A percentile compares a stretch with the other conserved stretches of the same genome.
Evolutionary conservation across 2,888 invertebrate genomes (phyloP).

Genomic region (Agonopterix arenella): DNA sequence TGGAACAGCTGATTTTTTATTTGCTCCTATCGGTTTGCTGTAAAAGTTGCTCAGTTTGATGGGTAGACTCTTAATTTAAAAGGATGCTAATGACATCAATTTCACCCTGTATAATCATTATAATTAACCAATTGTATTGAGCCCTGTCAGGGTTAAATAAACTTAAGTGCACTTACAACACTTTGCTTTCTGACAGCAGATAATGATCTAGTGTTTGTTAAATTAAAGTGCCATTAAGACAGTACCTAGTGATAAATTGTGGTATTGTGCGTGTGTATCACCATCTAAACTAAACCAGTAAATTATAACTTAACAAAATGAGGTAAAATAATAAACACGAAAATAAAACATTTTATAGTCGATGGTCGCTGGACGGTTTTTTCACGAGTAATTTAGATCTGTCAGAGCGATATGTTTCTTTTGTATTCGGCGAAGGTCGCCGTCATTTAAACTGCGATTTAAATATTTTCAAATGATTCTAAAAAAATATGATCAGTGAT

Average conservation of each 20-base stretch:
- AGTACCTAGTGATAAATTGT: conserved; percentile 57
- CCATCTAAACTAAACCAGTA: conserved; percentile 46
- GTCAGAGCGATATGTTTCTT: conserved; percentile 24
- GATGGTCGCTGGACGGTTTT: conserved; percentile 41
- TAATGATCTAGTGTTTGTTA: not conserved
- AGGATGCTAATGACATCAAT: too few relatives aligned
- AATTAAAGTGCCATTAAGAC: conserved; percentile 37
- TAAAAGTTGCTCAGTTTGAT: too few relatives aligned
- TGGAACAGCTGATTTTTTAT: too few relatives aligned
- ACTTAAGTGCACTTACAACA: too few relatives aligned
- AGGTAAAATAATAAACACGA: conserved; percentile 16
- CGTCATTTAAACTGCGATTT: conserved; percentile 35
- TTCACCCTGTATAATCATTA: too few relatives aligned
- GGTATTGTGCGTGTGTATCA: conserved; percentile 64
- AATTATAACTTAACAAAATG: conserved; percentile 26
- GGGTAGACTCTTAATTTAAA: too few relatives aligned
- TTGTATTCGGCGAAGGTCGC: conserved; percentile 42
- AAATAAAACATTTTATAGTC: conserved; percentile 22
- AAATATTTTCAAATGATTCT: not conserved
- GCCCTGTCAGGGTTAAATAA: too few relatives aligned
- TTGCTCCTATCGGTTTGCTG: too few relatives aligned
- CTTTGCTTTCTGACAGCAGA: too few relatives aligned
- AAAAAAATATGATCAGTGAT: not conserved
- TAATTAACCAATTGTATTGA: too few relatives aligned
- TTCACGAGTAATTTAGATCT: conserved; percentile 14